Base-by-base conservation (phyloP, 2,888 invertebrate genomes). In the Parascotia fuliginaria region DNA sequence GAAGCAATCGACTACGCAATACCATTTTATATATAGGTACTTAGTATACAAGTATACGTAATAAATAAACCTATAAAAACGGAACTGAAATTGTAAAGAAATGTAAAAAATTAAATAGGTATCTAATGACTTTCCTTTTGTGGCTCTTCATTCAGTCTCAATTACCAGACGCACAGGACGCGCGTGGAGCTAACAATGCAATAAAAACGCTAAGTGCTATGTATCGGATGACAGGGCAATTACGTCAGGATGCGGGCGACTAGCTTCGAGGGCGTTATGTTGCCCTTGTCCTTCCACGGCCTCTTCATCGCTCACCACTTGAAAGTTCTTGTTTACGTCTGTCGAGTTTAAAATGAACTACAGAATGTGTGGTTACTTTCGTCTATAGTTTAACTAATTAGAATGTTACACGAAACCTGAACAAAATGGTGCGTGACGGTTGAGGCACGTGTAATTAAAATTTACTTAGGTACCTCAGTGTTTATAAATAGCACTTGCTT, bases 241-340 rank as follows among this genome's bases (percentile, higher is more conserved):
- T 62, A 57, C 55, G 57, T 44, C 68, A 75, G 78, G 75, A 78
- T 77, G 77, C 77, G 78, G 77, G 78, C 59, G 50, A 49, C 48
- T 24, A 27, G 12, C 42, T 41, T 39, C 49, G 43, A 63, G 70
- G 60, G 55, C 45, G 52, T 55, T 62, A 53, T 49, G 51, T 55
- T 47, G 53, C 66, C 61, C 60, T 48, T 24, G 57, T 68, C 44
- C 50, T 51, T 56, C 60, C 45, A 39, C 65, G 19, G 53, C 55
- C 54, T 65, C 68, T 72, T 70, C 50, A 63, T 60, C 58, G 22
- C 28, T 55, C 56, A 49, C 28, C 52, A 60, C 49, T 54, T 45
- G 9, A 57, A 49, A 44, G n/a, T 24, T 43, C 53, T 55, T 59
- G 54, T 67, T 60, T 63, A 60, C 50, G 34, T 48, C 42, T n/a